phyloP scores from a whole-genome alignment of 2,797 vertebrate genomes.

The Muscicapa comitata region DNA sequence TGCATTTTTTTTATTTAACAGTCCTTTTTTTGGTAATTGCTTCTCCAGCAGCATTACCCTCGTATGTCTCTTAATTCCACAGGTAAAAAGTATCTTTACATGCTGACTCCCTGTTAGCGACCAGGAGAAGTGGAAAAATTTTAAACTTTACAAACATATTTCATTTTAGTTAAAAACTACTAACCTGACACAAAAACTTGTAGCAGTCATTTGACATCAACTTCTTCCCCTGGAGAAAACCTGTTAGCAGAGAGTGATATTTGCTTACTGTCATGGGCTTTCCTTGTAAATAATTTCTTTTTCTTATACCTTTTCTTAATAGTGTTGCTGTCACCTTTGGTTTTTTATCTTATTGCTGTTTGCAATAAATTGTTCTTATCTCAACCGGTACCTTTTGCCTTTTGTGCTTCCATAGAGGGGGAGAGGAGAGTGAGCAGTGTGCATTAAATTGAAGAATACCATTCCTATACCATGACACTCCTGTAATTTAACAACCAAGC shows the following conservation, averaged over 20 bases:
- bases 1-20: slow-evolving; percentile 12
- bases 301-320: background rate
- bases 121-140: background rate
- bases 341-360: background rate
- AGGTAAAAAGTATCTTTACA: background rate
- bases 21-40: background rate
- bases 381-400: background rate
- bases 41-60: background rate
- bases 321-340: background rate
- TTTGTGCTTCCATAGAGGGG: background rate
- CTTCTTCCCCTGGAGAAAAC: background rate
- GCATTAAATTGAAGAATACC: background rate
- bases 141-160: background rate
- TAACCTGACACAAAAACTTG: background rate
- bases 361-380: background rate
- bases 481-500: background rate
- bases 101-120: background rate
- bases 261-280: rapidly evolving
- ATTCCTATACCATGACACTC: background rate
- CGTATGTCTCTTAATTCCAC: background rate
- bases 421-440: rapidly evolving
- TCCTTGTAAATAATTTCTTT: background rate
- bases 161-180: background rate
- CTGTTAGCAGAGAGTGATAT: rapidly evolving
- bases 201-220: background rate